These are phyloP conservation scores for Ia io DNA, from an alignment of 2,113 vertebrate species.

Conservation along the genomic window DNA sequence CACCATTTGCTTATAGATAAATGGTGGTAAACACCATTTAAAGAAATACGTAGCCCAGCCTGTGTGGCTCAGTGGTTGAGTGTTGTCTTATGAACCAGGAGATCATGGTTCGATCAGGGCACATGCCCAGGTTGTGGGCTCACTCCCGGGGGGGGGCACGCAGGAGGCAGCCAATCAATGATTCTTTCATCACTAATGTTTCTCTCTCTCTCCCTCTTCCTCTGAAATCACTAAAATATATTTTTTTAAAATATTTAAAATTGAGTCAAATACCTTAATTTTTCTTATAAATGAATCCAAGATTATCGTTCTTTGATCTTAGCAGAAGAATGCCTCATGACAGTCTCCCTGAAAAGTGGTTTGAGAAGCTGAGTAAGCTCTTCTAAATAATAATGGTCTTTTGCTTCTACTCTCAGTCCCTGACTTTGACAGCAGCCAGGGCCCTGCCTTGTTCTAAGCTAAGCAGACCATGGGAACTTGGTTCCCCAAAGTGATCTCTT, in stretches of 20 bases:
- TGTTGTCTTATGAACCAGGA: too few species aligned
- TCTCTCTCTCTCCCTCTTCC: too few species aligned
- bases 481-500: neutral
- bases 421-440: neutral
- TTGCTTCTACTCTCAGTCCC: neutral
- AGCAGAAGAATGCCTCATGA: neutral
- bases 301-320: neutral
- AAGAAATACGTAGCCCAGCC: neutral
- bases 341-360: neutral
- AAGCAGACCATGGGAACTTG: neutral
- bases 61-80: too few species aligned
- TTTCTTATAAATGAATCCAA: neutral
- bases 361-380: neutral
- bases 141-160: too few species aligned
- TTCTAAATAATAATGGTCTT: neutral
- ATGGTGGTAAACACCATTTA: neutral
- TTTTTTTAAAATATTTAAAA: neutral
- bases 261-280: conserved; percentile 24
- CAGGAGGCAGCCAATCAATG: too few species aligned
- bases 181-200: too few species aligned
- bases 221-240: too few species aligned
- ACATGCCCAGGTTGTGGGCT: too few species aligned
- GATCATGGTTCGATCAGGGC: too few species aligned
- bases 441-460: neutral
- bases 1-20: neutral